These are phyloP conservation scores for Eleutherodactylus coqui DNA, from an alignment of 2,797 vertebrate species.

Conservation along the genomic window DNA sequence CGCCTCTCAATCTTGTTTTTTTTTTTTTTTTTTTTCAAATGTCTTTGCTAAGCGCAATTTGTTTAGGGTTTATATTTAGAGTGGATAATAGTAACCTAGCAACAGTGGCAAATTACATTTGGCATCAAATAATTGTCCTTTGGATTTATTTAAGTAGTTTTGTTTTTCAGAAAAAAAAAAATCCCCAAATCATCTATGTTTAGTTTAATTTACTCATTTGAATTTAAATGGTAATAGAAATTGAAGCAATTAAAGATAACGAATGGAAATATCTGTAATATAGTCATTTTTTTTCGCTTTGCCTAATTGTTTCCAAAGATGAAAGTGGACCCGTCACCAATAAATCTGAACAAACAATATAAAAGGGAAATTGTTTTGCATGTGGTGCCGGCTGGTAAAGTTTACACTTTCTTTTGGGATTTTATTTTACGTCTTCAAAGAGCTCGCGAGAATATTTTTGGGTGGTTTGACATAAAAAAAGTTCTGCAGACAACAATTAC, in stretches of 20 bases:
- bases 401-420: not conserved
- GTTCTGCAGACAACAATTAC: too few relatives aligned
- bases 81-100: not conserved
- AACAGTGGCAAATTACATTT: slow-evolving; percentile 17
- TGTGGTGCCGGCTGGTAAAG: too few relatives aligned
- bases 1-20: slow-evolving; percentile 2
- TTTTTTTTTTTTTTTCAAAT: not conserved
- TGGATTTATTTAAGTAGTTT: slow-evolving; percentile 19
- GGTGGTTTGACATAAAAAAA: too few relatives aligned
- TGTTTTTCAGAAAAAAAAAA: not conserved
- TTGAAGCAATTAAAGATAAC: slow-evolving; percentile 27
- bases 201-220: slow-evolving; percentile 32
- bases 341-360: slow-evolving; percentile 3
- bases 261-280: not conserved
- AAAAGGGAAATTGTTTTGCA: not conserved
- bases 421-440: not conserved
- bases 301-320: slow-evolving; percentile 2
- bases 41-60: slow-evolving; percentile 21
- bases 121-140: slow-evolving; percentile 40
- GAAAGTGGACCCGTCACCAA: not conserved
- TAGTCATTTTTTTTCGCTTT: not conserved
- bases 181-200: not conserved
- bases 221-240: slow-evolving; percentile 32
- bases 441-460: too few relatives aligned
- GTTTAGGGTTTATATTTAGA: slow-evolving; percentile 29